Percentiles rank a stretch among this genome's conserved stretches.
phyloP scores from a whole-genome alignment of 2,888 invertebrate genomes.

The Morpho helenor region DNA sequence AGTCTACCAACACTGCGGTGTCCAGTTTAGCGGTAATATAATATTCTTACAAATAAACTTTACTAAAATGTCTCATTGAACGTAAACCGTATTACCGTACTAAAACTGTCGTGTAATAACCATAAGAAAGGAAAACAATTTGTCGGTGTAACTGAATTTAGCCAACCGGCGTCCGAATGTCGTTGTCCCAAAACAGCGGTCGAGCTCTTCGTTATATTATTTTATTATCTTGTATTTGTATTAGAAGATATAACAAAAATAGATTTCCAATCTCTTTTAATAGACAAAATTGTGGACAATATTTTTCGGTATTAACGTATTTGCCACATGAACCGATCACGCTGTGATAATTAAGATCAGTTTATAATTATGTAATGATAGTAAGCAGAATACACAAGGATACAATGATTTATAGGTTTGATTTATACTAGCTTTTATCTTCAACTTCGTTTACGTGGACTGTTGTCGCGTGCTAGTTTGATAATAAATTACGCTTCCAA shows the following conservation, averaged over 20 bases:
- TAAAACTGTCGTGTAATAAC: constrained; percentile 23
- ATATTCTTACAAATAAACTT: background rate
- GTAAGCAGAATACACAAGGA: too few relatives aligned
- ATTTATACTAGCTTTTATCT: too few relatives aligned
- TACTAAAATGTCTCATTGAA: background rate
- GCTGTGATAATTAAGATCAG: too few relatives aligned
- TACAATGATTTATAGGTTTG: too few relatives aligned
- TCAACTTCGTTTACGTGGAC: too few relatives aligned
- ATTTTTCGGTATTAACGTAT: too few relatives aligned
- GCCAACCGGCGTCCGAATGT: constrained; percentile 22
- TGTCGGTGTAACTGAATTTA: constrained; percentile 21
- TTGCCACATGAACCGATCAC: too few relatives aligned
- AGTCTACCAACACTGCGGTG: too few relatives aligned
- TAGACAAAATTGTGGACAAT: background rate
- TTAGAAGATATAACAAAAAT: constrained; percentile 4
- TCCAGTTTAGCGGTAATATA: too few relatives aligned
- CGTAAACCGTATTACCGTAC: constrained; percentile 26
- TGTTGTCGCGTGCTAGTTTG: too few relatives aligned
- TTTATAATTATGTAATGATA: too few relatives aligned
- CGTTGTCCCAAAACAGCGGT: constrained; percentile 22
- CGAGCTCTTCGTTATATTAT: constrained; percentile 20
- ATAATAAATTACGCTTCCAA: too few relatives aligned
- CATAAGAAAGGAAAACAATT: constrained; percentile 19
- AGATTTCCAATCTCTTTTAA: background rate
- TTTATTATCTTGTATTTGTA: constrained; percentile 17